These are phyloP conservation scores for Psettodes erumei DNA, from an alignment of 2,113 vertebrate species.

Conservation along the genomic window DNA sequence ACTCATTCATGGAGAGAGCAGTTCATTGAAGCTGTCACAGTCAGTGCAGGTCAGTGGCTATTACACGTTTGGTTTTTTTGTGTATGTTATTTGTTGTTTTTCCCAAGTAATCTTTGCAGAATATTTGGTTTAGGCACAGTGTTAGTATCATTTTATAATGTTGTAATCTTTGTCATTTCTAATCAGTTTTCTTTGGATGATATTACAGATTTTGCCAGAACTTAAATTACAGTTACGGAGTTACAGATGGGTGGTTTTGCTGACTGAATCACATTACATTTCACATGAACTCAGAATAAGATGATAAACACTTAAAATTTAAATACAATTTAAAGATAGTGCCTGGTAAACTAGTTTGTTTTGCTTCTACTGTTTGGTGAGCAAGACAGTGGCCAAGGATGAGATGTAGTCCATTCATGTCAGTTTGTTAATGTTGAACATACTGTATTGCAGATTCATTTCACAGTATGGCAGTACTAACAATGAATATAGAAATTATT, in stretches of 20 bases:
- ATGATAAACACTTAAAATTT: not conserved
- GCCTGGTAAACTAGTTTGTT: no score
- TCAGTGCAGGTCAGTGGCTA: constrained; percentile 87
- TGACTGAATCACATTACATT: not conserved
- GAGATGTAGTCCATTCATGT: no score
- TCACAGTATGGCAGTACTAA: not conserved
- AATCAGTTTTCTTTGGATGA: not conserved
- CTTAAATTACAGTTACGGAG: no score
- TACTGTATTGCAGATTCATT: not conserved
- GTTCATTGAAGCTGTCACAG: constrained; percentile 92
- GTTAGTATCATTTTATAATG: no score
- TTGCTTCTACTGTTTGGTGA: no score
- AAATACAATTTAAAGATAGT: no score
- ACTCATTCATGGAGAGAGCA: constrained; percentile 93
- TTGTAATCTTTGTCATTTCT: no score
- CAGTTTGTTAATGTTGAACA: not conserved
- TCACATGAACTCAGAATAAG: not conserved
- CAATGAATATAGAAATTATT: not conserved
- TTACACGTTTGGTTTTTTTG: not conserved
- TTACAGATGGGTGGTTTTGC: not conserved
- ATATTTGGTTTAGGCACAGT: not conserved
- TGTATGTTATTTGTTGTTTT: not conserved
- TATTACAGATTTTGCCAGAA: not conserved
- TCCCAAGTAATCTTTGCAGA: not conserved
- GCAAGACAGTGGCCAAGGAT: no score